These are phyloP conservation scores for Chascanopsetta lugubris DNA, from an alignment of 2,113 vertebrate genomes.

Conservation along the genomic window DNA sequence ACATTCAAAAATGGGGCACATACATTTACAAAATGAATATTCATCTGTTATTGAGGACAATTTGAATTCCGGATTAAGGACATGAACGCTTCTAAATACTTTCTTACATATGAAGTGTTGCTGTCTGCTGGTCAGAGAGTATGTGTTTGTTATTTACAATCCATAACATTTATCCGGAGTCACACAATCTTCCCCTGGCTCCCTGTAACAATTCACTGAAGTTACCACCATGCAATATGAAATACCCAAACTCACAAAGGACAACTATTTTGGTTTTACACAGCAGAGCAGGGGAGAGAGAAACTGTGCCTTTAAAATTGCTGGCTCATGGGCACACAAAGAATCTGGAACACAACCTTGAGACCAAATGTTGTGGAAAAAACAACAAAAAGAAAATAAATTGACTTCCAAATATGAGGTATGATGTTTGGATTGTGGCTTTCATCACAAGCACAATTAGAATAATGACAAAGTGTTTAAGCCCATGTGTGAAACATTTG, in stretches of 20 bases:
- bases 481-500: slow-evolving; percentile 28
- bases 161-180: background rate
- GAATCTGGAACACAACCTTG: slow-evolving; percentile 2
- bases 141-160: background rate
- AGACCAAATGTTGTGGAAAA: background rate
- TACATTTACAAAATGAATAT: too few species aligned
- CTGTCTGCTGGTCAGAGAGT: too few species aligned
- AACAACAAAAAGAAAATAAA: background rate
- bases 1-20: too few species aligned
- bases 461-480: background rate
- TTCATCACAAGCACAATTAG: slow-evolving; percentile 2
- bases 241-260: background rate
- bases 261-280: background rate
- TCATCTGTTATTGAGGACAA: too few species aligned
- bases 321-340: background rate
- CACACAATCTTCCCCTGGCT: too few species aligned
- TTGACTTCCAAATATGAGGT: background rate
- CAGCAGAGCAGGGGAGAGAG: background rate
- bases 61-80: too few species aligned
- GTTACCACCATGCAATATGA: background rate
- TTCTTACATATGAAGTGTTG: too few species aligned
- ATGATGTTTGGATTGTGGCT: slow-evolving; percentile 13
- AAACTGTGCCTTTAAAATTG: background rate
- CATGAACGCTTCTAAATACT: too few species aligned
- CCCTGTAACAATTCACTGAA: background rate